phyloP scores from a whole-genome alignment of 2,113 vertebrate genomes.

The Hemichromis elongatus region DNA sequence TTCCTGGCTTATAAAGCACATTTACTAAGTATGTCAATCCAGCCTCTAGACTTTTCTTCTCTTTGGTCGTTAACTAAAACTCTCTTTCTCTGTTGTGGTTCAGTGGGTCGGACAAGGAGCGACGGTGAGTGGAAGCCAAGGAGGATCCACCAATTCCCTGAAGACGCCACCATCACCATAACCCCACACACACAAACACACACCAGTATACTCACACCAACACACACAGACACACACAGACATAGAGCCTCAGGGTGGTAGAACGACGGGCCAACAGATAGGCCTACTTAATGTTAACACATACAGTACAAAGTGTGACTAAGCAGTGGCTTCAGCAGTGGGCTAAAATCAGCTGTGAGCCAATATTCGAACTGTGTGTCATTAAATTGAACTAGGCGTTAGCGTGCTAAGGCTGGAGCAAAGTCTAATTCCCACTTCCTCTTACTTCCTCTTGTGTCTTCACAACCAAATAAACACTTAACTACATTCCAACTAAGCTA shows the following conservation, averaged over 20 bases:
- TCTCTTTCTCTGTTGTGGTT: not conserved
- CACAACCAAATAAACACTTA: constrained; percentile 40
- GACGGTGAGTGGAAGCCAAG: constrained; percentile 59
- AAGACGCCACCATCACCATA: constrained; percentile 69
- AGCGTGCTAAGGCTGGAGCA: not conserved
- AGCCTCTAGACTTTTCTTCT: not conserved
- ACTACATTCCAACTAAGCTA: constrained; percentile 55
- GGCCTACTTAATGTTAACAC: not conserved
- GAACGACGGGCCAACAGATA: not conserved
- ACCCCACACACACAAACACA: not conserved
- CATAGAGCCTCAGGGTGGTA: not conserved
- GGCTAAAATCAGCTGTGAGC: not conserved
- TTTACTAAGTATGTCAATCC: not conserved
- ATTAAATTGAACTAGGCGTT: not conserved
- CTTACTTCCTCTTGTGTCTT: constrained; percentile 32
- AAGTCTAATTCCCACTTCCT: not conserved
- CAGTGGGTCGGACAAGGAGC: constrained; percentile 62
- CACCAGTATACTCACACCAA: not conserved
- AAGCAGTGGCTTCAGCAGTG: not conserved
- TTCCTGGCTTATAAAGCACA: not conserved
- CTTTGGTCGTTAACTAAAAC: not conserved
- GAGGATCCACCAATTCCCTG: constrained; percentile 68
- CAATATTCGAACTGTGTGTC: not conserved
- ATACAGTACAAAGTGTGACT: not conserved
- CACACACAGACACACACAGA: not conserved